Base-by-base conservation (phyloP, 1,140 invertebrate genomes). In the Chrysoperla carnea region DNA sequence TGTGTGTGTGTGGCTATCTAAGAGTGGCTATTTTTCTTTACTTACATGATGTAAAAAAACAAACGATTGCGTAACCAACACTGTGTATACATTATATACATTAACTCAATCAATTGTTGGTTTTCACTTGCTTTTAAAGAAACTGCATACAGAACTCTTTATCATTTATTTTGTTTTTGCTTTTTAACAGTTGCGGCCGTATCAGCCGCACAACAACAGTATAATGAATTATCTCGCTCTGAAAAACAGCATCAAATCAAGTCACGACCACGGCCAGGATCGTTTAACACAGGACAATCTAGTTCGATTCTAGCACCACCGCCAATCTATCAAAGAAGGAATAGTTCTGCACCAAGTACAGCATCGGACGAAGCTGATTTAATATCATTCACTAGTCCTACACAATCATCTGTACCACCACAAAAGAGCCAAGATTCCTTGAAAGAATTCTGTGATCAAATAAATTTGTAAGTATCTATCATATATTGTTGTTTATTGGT, bases 331-430 rank as follows among this genome's bases (percentile, higher is more conserved):
- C 62, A 63, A 42, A 60, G 58, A 51, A 61, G 69, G 53, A 64
- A 64, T 46, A 68, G 64, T 46, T 65, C 66, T 6, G 68, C 72
- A 27, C 60, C 70, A 44, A 55, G 64, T 31, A 56, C 61, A 67
- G 13, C 61, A 6, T 57, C 62, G 31, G 60, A 57, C 38, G 67
- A 71, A 29, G 68, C 64, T 44, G 81, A 84, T 60, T 58, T 84
- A 13, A 84, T 84, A 46, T 81, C 75, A 40, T 82, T 83, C 53
- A 69, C 74, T 23, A 81, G 75, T 59, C 78, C 73, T 6, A 68
- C 71, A 1, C 31, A 33, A 43, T 63, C 66, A 47, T 55, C 57
- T 1, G 17, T 23, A 5, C 17, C 17, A 23, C 17, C 17, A 23
- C 17, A 23, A 23, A 23, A 23, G 5, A 50, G 65, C 29, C 61